Percentiles rank a stretch among this genome's conserved stretches.
Evolutionary conservation across 2,797 vertebrate genomes (phyloP).

Genomic region (Falco peregrinus): DNA sequence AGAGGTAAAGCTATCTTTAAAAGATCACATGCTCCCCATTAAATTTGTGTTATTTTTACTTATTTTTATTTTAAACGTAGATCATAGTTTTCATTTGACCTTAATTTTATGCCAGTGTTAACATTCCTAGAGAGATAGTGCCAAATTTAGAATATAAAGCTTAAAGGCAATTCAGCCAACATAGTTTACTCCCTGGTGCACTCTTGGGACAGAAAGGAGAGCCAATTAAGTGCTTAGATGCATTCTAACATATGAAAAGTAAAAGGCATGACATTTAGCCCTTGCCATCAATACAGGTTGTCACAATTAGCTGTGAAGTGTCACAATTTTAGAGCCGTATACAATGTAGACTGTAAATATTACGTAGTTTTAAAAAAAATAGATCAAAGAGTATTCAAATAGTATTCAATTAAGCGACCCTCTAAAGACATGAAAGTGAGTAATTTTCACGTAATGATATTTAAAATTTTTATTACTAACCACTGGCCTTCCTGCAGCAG

Average conservation of each 20-base stretch:
- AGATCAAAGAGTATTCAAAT: background rate
- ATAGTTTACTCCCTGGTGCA: background rate
- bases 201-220: background rate
- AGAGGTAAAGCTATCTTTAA: background rate
- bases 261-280: background rate
- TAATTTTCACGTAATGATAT: background rate
- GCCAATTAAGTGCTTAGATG: background rate
- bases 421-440: background rate
- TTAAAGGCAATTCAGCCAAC: background rate
- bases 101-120: background rate
- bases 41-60: background rate
- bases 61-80: background rate
- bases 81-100: background rate
- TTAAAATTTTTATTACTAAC: slow-evolving; percentile 78
- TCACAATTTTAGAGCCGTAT: background rate
- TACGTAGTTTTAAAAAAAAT: background rate
- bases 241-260: background rate
- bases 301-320: background rate
- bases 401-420: background rate
- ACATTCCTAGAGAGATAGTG: background rate
- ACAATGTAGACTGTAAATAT: background rate
- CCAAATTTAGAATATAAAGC: background rate
- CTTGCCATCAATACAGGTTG: background rate
- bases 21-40: background rate
- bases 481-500: slow-evolving; percentile 92